A percentile compares a stretch with the other conserved stretches of the same genome.
phyloP scores from a whole-genome alignment of 1,140 invertebrate species.

The Drosophila sp. region DNA sequence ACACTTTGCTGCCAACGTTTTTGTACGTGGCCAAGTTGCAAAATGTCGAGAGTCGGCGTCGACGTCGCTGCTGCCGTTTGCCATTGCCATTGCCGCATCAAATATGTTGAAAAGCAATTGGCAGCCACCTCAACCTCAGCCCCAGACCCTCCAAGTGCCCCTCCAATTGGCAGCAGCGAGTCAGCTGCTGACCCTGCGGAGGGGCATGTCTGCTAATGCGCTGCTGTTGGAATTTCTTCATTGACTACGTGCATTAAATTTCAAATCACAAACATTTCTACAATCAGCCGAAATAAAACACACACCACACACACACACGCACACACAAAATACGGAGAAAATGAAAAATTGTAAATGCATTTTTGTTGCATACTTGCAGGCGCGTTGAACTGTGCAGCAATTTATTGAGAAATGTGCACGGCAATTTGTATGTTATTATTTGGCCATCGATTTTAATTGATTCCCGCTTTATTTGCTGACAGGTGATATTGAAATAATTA shows the following conservation, averaged over 20 bases:
- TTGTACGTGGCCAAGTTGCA: constrained; percentile 80
- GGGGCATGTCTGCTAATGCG: constrained; percentile 73
- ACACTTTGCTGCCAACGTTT: constrained; percentile 76
- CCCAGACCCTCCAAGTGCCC: not conserved
- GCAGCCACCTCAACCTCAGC: constrained; percentile 51
- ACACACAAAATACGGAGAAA: constrained; percentile 34
- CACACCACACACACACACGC: too few species aligned
- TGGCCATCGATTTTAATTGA: constrained; percentile 51
- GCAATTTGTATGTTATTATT: constrained; percentile 17
- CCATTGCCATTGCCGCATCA: constrained; percentile 59
- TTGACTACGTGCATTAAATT: constrained; percentile 83
- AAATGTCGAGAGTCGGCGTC: constrained; percentile 74
- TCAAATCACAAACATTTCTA: constrained; percentile 71
- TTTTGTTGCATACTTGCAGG: constrained; percentile 61
- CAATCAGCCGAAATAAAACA: constrained; percentile 30
- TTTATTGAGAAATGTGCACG: constrained; percentile 33
- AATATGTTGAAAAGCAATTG: constrained; percentile 84
- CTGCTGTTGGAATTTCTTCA: constrained; percentile 81
- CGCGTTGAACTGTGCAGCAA: constrained; percentile 60
- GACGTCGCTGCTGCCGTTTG: constrained; percentile 28
- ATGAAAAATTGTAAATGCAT: constrained; percentile 52
- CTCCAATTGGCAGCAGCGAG: constrained; percentile 4
- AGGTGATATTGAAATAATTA: constrained; percentile 6
- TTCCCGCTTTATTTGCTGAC: constrained; percentile 33
- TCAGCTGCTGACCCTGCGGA: constrained; percentile 43